A percentile compares a stretch with the other conserved stretches of the same genome.
phyloP scores from a whole-genome alignment of 2,113 vertebrate genomes.

The Erinaceus europaeus region DNA sequence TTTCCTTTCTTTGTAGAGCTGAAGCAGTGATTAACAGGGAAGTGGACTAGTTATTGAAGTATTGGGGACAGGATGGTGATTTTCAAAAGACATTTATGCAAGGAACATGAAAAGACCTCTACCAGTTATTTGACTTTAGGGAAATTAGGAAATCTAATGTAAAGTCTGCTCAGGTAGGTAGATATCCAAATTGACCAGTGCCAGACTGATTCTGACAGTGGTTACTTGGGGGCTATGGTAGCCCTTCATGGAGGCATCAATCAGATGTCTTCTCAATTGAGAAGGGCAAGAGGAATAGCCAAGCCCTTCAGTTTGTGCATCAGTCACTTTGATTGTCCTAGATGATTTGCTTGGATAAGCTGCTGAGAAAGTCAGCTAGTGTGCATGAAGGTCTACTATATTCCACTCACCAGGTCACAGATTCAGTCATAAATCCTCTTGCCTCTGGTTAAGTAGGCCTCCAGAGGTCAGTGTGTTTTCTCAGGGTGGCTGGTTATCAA shows the following conservation, averaged over 20 bases:
- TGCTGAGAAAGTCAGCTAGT: not conserved
- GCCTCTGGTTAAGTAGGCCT: not conserved
- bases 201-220: slow-evolving; percentile 28
- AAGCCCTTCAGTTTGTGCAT: not conserved
- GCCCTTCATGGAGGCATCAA: slow-evolving; percentile 3
- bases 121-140: slow-evolving; percentile 60
- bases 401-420: not conserved
- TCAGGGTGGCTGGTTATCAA: not conserved
- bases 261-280: slow-evolving; percentile 30
- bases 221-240: slow-evolving; percentile 12
- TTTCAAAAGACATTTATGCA: slow-evolving; percentile 67
- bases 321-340: not conserved
- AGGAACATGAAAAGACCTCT: slow-evolving; percentile 58
- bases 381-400: not conserved
- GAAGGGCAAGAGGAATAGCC: not conserved
- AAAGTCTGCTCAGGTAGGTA: slow-evolving; percentile 41
- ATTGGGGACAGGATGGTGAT: slow-evolving; percentile 53
- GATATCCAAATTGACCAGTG: slow-evolving; percentile 44
- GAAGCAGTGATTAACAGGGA: slow-evolving; percentile 28
- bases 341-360: slow-evolving; percentile 20
- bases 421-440: not conserved
- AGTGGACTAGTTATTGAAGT: slow-evolving; percentile 59
- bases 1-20: slow-evolving; percentile 40
- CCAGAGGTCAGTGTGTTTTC: not conserved
- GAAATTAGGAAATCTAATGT: slow-evolving; percentile 70